Conservation (phyloP, 1,140 invertebrate species). For the Agrilus planipennis region DNA sequence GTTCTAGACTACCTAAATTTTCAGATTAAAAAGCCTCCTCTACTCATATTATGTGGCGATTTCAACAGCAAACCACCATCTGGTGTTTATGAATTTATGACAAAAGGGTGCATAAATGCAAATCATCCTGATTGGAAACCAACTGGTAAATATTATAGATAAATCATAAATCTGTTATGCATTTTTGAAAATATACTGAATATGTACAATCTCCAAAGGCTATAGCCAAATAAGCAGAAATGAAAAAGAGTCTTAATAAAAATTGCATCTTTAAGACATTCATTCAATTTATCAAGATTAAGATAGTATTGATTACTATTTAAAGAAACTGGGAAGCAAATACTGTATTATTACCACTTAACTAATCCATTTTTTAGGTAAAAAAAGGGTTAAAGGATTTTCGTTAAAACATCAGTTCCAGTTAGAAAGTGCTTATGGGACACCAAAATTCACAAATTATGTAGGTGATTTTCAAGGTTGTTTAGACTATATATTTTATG, state of each 20-base stretch:
- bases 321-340: conserved; percentile 1
- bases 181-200: no score
- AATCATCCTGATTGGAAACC: no score
- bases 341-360: no score
- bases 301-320: not conserved
- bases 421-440: conserved; percentile 62
- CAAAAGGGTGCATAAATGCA: conserved; percentile 37
- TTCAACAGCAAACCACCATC: conserved; percentile 78
- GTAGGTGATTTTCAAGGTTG: conserved; percentile 72
- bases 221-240: not conserved
- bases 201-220: no score
- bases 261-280: not conserved
- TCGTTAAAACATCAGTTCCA: conserved; percentile 40
- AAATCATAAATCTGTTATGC: no score
- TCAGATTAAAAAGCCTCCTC: conserved; percentile 39
- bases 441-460: conserved; percentile 74
- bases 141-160: no score
- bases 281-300: not conserved
- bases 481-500: conserved; percentile 87
- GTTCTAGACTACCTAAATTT: conserved; percentile 20
- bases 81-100: conserved; percentile 65
- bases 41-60: conserved; percentile 71
- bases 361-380: no score
- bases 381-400: not conserved
- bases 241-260: not conserved